Conservation (phyloP, 23 tunicate genomes). For the Ciona savignyi region DNA sequence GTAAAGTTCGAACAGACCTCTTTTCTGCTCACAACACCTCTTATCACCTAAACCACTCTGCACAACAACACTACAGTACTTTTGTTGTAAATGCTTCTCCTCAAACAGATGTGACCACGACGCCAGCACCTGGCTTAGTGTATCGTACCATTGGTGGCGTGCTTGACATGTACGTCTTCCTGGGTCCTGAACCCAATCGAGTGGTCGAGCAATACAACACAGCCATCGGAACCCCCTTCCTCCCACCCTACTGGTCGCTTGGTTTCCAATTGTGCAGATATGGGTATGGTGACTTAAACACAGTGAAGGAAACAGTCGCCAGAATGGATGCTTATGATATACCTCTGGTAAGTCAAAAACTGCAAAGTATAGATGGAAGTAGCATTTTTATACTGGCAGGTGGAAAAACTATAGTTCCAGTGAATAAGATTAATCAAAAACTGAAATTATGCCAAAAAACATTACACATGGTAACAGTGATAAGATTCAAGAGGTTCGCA, state of each 20-base stretch:
- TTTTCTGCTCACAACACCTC: no score
- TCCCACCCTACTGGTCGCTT: constrained; percentile 98
- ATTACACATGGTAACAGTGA: no score
- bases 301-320: constrained; percentile 59
- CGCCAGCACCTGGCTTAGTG: constrained; percentile 87
- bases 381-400: no score
- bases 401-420: no score
- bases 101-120: constrained; percentile 62
- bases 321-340: constrained; percentile 79
- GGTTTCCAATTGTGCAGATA: constrained; percentile 96
- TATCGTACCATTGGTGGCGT: constrained; percentile 93
- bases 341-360: constrained; percentile 75
- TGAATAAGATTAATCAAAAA: no score
- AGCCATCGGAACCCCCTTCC: constrained; percentile 69
- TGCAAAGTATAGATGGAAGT: no score
- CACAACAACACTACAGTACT: no score
- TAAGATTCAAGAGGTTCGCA: no score
- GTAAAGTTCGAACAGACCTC: no score
- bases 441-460: no score
- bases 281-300: constrained; percentile 70
- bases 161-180: constrained; percentile 93
- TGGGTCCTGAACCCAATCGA: constrained; percentile 91
- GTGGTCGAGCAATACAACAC: constrained; percentile 88
- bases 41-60: no score
- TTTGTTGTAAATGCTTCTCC: no score